These are phyloP conservation scores for Alloplasta piceator DNA, from an alignment of 2,888 invertebrate genomes.

Conservation along the genomic window DNA sequence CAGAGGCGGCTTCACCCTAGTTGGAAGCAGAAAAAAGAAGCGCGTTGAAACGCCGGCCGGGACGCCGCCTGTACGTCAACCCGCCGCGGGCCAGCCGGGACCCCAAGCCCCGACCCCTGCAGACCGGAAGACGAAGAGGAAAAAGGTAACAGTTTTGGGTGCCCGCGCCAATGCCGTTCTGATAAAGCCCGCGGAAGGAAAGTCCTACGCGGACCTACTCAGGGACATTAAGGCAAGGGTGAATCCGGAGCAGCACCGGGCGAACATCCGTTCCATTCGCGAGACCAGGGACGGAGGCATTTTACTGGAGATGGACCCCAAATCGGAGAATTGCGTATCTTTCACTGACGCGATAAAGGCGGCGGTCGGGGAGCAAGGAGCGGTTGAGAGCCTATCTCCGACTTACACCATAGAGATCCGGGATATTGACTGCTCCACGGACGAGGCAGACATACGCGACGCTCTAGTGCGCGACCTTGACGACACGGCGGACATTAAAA, in stretches of 20 bases:
- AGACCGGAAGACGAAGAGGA: constrained; percentile 15
- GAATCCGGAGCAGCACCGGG: constrained; percentile 15
- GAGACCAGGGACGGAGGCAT: constrained; percentile 46
- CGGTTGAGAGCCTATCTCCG: constrained; percentile 25
- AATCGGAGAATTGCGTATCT: constrained; percentile 20
- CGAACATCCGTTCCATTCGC: constrained; percentile 31
- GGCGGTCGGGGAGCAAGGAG: constrained; percentile 16
- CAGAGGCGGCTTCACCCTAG: neutral
- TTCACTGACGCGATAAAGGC: constrained; percentile 35
- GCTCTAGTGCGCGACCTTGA: constrained; percentile 8
- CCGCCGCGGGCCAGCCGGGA: neutral
- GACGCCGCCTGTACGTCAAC: neutral
- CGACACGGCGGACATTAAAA: constrained; percentile 19
- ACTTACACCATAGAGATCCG: constrained; percentile 37
- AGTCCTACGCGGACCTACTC: constrained; percentile 52
- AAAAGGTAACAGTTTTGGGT: constrained; percentile 8
- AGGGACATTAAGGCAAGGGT: constrained; percentile 26
- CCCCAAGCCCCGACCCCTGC: neutral
- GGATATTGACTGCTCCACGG: constrained; percentile 23
- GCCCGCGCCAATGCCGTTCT: constrained; percentile 30
- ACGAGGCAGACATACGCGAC: neutral
- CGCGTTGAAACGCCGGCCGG: neutral
- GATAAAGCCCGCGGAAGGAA: constrained; percentile 39
- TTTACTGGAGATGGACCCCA: constrained; percentile 37
- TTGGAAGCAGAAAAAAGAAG: constrained; percentile 10